Evolutionary conservation across 2,888 invertebrate genomes (phyloP), one percentile per base, ranked within the genome.

Genomic region (Hesperia comma): DNA sequence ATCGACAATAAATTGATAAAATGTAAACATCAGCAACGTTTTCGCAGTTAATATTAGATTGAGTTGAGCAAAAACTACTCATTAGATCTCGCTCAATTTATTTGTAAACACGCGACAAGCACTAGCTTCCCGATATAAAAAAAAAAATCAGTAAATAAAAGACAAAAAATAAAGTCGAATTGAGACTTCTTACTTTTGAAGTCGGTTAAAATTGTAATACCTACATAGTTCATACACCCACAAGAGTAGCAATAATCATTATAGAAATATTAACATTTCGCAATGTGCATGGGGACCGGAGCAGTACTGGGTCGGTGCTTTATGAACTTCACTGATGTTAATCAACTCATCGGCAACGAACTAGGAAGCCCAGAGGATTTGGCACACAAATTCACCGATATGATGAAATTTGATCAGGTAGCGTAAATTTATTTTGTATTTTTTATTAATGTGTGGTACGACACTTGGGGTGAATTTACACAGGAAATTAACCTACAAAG

Each of bases 221-320:
- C n/a, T n/a, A n/a, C n/a, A n/a, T n/a, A n/a, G n/a, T 26, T 37
- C 37, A 37, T 37, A 12, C 37, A 10, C 37, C 8, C 12, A 8
- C 12, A 37, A 37, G 12, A 37, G 37, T 37, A 37, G 37, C 37
- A 37, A 37, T 37, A 12, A 37, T 49, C 58, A 58, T 41, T 49
- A 8, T 37, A 64, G 46, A 58, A 60, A 58, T 64, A 71, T 61
- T 69, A 71, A 67, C 63, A 37, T 62, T 17, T 63, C 60, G 49
- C 41, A 58, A 53, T 60, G 72, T 72, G 71, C 72, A 66, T 79
- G 77, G 79, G 81, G 74, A 71, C 72, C 70, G 81, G 78, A 71
- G 77, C 90, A 92, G 92, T 92, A 75, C 67, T 90, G 80, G 80
- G 82, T 40, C 83, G 92, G 74, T 92, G 92, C 82, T 81, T 92